Base-by-base conservation (phyloP, 37 sponge, comb jelly and placozoan genomes). In the Halichondria panicea region DNA sequence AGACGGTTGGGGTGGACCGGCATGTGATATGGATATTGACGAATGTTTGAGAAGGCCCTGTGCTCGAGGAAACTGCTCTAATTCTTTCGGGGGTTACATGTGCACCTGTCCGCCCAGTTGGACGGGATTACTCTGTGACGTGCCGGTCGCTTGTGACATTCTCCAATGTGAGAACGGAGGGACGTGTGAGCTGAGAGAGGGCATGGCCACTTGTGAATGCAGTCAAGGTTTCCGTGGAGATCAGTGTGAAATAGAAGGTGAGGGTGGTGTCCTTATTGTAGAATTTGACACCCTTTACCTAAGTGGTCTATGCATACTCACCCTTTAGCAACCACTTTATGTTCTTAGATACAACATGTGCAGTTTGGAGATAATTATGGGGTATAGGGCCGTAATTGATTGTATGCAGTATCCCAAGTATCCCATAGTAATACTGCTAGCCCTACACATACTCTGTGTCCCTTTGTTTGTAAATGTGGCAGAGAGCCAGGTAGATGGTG, bases 111-210 rank as follows among this genome's bases (percentile, higher is more conserved):
- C 75, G 32, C 41, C 33, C n/a, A 43, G 39, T 0, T 48, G 6
- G 13, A 84, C 77, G 1, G 77, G 77, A 1, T 30, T 0, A 12
- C n/a, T 33, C 50, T 73, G 74, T 48, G 66, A 36, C 30, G 55
- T 32, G 3, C 30, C 31, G 39, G 42, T 22, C 0, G 56, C 4
- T 43, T 78, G 79, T 52, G 11, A 19, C 27, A 22, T 8, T 2
- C 2, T 12, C 41, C 21, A 0, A n/a, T 84, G 84, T 43, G 36
- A 41, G 7, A 76, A 84, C 50, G 77, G 77, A 39, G 84, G 84
- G n/a, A 43, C 33, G 39, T 84, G 84, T 45, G 48, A 43, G 22
- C 3, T 9, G 11, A 55, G 43, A 8, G 43, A 52, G 1, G 81
- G 73, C 4, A 25, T 43, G 6, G 35, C 39, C 46, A 46, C 0